A percentile compares a stretch with the other conserved stretches of the same genome.
Evolutionary conservation across 2,797 vertebrate species (phyloP).

Genomic region (Sciaenops ocellatus): DNA sequence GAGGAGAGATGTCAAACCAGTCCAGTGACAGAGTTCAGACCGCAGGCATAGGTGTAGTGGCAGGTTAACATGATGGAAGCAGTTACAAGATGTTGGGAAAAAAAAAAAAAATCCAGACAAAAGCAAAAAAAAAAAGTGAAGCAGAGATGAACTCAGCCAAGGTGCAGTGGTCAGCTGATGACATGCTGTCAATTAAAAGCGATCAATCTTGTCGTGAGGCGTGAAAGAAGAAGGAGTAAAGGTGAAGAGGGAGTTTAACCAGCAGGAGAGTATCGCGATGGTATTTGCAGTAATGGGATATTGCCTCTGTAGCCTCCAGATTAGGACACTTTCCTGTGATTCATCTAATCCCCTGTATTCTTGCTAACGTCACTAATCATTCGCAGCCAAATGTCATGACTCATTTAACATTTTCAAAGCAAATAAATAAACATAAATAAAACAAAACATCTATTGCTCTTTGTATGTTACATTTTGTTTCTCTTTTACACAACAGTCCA

Average conservation of each 20-base stretch:
- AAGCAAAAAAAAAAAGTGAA: constrained; percentile 49
- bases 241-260: constrained; percentile 49
- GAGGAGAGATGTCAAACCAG: constrained; percentile 50
- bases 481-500: not conserved
- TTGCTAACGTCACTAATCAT: not conserved
- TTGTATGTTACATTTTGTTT: not conserved
- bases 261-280: constrained; percentile 36
- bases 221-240: constrained; percentile 51
- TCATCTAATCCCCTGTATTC: constrained; percentile 37
- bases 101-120: constrained; percentile 25
- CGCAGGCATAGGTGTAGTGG: constrained; percentile 43
- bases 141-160: constrained; percentile 63
- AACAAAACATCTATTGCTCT: not conserved
- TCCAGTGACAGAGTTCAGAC: constrained; percentile 37
- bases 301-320: constrained; percentile 43
- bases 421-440: not conserved
- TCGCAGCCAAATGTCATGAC: not conserved
- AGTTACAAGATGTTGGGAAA: constrained; percentile 41
- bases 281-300: constrained; percentile 49
- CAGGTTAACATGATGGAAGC: constrained; percentile 47
- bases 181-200: constrained; percentile 76
- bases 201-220: constrained; percentile 71
- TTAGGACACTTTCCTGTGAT: constrained; percentile 35
- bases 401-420: too few species aligned
- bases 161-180: constrained; percentile 72